phyloP scores from a whole-genome alignment of 2,797 vertebrate species.

The Myripristis jacobus region DNA sequence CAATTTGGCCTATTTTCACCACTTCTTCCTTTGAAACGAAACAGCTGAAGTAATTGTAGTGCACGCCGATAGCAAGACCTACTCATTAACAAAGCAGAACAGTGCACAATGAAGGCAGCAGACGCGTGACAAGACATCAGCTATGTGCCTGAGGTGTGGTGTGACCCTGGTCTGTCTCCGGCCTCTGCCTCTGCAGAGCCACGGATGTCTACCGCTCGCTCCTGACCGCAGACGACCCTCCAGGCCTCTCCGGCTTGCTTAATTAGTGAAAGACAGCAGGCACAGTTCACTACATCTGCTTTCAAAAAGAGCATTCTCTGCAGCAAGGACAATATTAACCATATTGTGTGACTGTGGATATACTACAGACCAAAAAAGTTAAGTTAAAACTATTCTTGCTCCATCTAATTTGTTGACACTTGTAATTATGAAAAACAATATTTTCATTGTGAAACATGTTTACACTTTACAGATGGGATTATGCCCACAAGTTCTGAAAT shows the following conservation, averaged over 20 bases:
- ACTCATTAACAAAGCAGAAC: conserved; percentile 36
- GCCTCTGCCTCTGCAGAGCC: conserved; percentile 12
- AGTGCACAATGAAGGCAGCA: conserved; percentile 51
- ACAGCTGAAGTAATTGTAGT: conserved; percentile 67
- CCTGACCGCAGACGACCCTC: conserved; percentile 29
- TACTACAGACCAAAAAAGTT: neutral
- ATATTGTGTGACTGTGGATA: neutral
- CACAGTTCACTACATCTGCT: conserved; percentile 23
- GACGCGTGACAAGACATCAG: conserved; percentile 55
- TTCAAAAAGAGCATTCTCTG: conserved; percentile 30
- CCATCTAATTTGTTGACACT: neutral
- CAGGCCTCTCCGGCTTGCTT: conserved; percentile 26
- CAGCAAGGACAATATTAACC: neutral
- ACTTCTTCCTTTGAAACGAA: conserved; percentile 37
- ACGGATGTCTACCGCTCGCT: conserved; percentile 29
- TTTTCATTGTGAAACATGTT: neutral
- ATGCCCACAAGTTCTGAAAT: neutral
- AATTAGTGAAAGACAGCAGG: conserved; percentile 32
- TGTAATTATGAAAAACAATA: too few relatives aligned
- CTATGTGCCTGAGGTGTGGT: conserved; percentile 54
- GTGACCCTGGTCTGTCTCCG: conserved; percentile 55
- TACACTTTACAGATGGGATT: neutral
- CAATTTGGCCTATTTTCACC: conserved; percentile 49
- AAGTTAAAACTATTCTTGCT: neutral
- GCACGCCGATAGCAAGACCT: conserved; percentile 11